Evolutionary conservation across 2,113 vertebrate species (phyloP).

Genomic region (Silurus meridionalis): DNA sequence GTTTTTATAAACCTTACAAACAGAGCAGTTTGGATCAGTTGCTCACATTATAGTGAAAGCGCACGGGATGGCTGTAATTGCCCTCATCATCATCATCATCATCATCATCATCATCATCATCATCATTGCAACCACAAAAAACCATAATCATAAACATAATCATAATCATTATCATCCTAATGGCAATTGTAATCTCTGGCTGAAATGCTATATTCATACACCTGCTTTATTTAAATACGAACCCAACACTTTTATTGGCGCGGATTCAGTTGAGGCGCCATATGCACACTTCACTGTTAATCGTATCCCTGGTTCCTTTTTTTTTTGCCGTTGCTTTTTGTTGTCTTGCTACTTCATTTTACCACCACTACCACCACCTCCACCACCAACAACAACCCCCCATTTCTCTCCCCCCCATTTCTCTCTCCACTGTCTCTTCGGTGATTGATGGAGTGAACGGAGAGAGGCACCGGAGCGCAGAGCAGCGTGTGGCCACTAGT

Average conservation of each 20-base stretch:
- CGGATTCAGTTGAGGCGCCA: slow-evolving; percentile 56
- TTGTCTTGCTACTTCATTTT: slow-evolving; percentile 43
- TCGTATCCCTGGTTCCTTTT: slow-evolving; percentile 47
- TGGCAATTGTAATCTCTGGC: slow-evolving; percentile 58
- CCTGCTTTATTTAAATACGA: slow-evolving; percentile 57
- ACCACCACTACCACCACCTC: too few relatives aligned
- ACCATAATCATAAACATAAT: slow-evolving; percentile 52
- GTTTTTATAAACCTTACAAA: slow-evolving; percentile 44
- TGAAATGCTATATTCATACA: slow-evolving; percentile 56
- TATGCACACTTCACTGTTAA: slow-evolving; percentile 63
- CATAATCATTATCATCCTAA: slow-evolving; percentile 55
- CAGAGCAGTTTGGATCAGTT: slow-evolving; percentile 60
- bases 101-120: slow-evolving; percentile 41
- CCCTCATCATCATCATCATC: slow-evolving; percentile 62
- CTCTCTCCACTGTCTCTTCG: slow-evolving; percentile 51
- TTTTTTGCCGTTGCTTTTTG: slow-evolving; percentile 48
- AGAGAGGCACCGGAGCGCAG: slow-evolving; percentile 74
- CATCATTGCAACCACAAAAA: slow-evolving; percentile 31
- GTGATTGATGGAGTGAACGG: slow-evolving; percentile 80
- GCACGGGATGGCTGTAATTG: slow-evolving; percentile 58
- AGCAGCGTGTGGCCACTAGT: slow-evolving; percentile 76
- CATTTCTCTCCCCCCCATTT: slow-evolving; percentile 41
- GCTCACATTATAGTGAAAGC: slow-evolving; percentile 57
- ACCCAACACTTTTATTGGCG: slow-evolving; percentile 54
- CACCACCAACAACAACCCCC: slow-evolving; percentile 57